Base-by-base conservation (phyloP, 2,888 invertebrate genomes). In the Dynastes grantii region DNA sequence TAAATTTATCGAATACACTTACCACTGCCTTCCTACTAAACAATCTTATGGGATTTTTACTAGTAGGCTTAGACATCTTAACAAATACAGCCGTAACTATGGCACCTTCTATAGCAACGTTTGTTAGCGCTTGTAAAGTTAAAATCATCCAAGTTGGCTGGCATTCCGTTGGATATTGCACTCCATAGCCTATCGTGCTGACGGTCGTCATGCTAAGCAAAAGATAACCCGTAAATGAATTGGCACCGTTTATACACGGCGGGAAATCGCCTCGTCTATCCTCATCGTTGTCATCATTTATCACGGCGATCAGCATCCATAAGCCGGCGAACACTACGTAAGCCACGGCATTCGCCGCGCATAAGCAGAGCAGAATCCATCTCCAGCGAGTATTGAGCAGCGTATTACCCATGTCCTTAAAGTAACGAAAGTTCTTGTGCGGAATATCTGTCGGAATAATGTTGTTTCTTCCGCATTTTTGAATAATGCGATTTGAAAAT, bases 1-100 rank as follows among this genome's bases (percentile, higher is more conserved):
- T 58, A n/a, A 32, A 49, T 53, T 70, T 77, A 61, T 4, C 55
- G n/a, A 8, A 58, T 58, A 22, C 6, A 89, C 91, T 89, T 86
- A 93, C 93, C 83, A 93, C 91, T 9, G 93, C 93, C 78, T 91
- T 92, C 83, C 92, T 95, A 84, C 96, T 96, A 88, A 96, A 97
- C 29, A 86, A 83, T 51, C 87, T 88, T 81, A 85, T 85, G 2
- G 87, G 85, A 79, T 87, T 87, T 85, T 84, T 82, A 63, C 85
- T 82, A 40, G 83, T 83, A 0, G 93, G 93, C 70, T 93, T 89
- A 1, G 93, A 91, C 84, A 94, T 90, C 87, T 94, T 94, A n/a
- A 93, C 93, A 85, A 94, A 94, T n/a, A 93, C 89, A 9, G 88
- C 88, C 71, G 89, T 89, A 29, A 90, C 88, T 85, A 90, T 85